Evolutionary conservation across 1,140 invertebrate genomes (phyloP).

Genomic region (Ridgeia piscesae): DNA sequence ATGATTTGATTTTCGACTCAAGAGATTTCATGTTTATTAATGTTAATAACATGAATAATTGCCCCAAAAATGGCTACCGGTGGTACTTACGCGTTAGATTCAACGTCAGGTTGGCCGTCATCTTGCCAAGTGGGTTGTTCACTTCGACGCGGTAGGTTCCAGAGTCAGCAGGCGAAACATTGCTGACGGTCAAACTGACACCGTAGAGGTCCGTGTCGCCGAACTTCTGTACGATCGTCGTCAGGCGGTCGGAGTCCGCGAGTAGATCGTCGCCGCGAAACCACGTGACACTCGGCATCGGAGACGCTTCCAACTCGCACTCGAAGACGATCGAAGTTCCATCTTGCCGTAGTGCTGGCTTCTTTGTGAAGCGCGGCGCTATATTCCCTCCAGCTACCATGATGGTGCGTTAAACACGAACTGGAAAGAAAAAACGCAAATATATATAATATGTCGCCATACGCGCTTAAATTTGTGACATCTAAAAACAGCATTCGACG

Average conservation of each 20-base stretch:
- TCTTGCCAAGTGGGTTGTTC: slow-evolving; percentile 96
- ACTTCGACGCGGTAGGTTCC: slow-evolving; percentile 97
- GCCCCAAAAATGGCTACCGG: no score
- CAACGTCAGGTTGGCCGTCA: slow-evolving; percentile 95
- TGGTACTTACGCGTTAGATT: slow-evolving; percentile 77
- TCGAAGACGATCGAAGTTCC: slow-evolving; percentile 53
- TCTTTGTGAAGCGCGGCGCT: slow-evolving; percentile 74
- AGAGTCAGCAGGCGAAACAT: slow-evolving; percentile 93
- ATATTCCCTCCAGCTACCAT: background rate
- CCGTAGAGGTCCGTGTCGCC: background rate
- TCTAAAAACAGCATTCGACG: background rate
- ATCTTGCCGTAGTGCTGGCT: slow-evolving; percentile 92
- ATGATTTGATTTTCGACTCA: no score
- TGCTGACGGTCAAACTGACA: slow-evolving; percentile 67
- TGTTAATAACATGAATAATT: no score
- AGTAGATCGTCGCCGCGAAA: slow-evolving; percentile 46
- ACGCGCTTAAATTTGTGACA: background rate
- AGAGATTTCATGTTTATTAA: no score
- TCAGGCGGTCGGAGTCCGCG: background rate
- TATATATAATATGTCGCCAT: background rate
- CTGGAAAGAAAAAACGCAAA: background rate
- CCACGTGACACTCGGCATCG: slow-evolving; percentile 53
- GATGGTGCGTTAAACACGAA: background rate
- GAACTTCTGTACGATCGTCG: background rate
- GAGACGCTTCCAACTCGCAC: slow-evolving; percentile 52